These are phyloP conservation scores for Tiliacea citrago DNA, from an alignment of 2,888 invertebrate species.

Conservation along the genomic window DNA sequence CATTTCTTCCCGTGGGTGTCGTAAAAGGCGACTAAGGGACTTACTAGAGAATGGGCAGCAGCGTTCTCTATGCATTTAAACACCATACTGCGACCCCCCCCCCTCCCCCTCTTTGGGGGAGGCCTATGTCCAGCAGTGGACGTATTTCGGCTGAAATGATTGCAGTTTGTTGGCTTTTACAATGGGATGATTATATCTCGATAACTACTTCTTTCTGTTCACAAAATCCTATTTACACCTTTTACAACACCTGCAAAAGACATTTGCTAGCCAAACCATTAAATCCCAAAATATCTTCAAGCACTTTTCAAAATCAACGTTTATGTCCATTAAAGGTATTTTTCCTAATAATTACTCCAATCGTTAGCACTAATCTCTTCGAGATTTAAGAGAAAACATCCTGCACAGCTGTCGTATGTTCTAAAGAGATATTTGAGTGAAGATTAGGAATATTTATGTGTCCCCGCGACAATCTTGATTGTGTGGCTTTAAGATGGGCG, in stretches of 20 bases:
- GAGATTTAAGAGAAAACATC: slow-evolving; percentile 63
- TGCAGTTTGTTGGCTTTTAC: not conserved
- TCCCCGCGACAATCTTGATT: slow-evolving; percentile 59
- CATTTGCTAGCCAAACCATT: not conserved
- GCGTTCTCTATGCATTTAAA: too few species aligned
- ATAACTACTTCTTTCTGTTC: not conserved
- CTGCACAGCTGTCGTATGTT: slow-evolving; percentile 59
- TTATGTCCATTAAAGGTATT: slow-evolving; percentile 40
- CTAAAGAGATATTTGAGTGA: slow-evolving; percentile 65
- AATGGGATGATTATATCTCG: not conserved
- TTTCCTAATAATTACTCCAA: slow-evolving; percentile 63
- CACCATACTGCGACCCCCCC: too few species aligned
- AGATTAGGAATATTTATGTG: slow-evolving; percentile 69
- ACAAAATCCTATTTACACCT: not conserved
- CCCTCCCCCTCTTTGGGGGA: too few species aligned
- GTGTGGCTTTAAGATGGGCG: slow-evolving; percentile 53
- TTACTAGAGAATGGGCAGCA: too few species aligned
- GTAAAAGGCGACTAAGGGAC: too few species aligned
- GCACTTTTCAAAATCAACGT: slow-evolving; percentile 15
- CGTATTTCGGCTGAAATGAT: too few species aligned
- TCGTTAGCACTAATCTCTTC: slow-evolving; percentile 63
- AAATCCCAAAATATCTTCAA: slow-evolving; percentile 22
- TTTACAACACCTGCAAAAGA: slow-evolving; percentile 18
- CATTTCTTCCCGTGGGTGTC: too few species aligned
- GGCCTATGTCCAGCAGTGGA: too few species aligned